Base-by-base conservation (phyloP, 2,113 vertebrate species). In the Tychaedon coryphoeus region DNA sequence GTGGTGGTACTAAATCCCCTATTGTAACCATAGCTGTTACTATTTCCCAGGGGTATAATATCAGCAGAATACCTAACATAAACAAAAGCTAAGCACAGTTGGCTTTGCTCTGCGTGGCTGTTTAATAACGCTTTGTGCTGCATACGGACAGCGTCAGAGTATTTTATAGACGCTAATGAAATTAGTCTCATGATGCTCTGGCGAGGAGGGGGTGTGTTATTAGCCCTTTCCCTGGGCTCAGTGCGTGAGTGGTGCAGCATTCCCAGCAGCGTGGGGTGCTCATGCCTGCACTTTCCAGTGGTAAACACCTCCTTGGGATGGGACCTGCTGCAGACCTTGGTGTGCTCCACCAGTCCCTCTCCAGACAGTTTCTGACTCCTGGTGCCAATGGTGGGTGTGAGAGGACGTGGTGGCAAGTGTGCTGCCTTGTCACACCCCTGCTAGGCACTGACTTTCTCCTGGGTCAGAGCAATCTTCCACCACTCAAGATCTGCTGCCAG, bases 51-150 rank as follows among this genome's bases (percentile, higher is more conserved):
- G 75, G 75, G 75, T 48, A 65, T 7, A 51, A 50, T 93, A 93
- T 80, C 75, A 81, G 82, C 75, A 95, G 92, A 93, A 88, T 80
- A 86, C 69, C 53, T 81, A 79, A 22, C 72, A 70, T 89, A 97
- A 97, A 95, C 74, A 89, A 77, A 93, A 84, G 57, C 4, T 14
- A 75, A 81, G 78, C 70, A 38, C 72, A 74, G 61, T 71, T 86
- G 81, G 64, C 82, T 95, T 74, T 78, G 72, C 96, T 86, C 34
- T n/a, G 66, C 14, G 3, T 3, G 40, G 47, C 64, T 93, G 71
- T 93, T 97, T 95, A 95, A 88, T 93, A 86, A 86, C 0, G 0
- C 66, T 92, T 83, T 66, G 83, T 74, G 65, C 75, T 88, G 67
- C 69, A 15, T 8, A 42, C 1, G 1, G 80, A 78, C 43, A 76